These are phyloP conservation scores for Austrofundulus limnaeus DNA, from an alignment of 2,113 vertebrate species.

Conservation along the genomic window DNA sequence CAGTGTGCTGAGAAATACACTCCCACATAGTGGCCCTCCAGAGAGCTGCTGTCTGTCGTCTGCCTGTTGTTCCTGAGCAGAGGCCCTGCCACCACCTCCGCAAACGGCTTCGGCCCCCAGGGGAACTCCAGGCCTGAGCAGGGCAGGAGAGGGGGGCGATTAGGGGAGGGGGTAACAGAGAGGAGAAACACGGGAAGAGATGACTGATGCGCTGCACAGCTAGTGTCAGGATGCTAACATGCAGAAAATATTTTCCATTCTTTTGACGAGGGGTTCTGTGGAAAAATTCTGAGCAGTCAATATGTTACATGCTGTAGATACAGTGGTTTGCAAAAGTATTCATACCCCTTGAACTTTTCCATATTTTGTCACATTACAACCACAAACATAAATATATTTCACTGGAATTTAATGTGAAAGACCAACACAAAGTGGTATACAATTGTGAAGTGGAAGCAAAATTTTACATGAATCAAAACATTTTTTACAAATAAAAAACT, in stretches of 20 bases:
- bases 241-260: too few relatives aligned
- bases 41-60: slow-evolving; percentile 86
- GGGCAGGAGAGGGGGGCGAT: slow-evolving; percentile 2
- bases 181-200: background rate
- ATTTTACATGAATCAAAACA: too few relatives aligned
- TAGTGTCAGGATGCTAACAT: background rate
- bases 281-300: too few relatives aligned
- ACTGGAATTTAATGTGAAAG: too few relatives aligned
- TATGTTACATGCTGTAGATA: too few relatives aligned
- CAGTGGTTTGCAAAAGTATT: too few relatives aligned
- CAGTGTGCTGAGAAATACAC: slow-evolving; percentile 99
- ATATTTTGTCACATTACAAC: too few relatives aligned
- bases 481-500: too few relatives aligned
- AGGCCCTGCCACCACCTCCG: slow-evolving; percentile 93
- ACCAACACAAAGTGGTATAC: too few relatives aligned
- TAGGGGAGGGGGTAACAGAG: slow-evolving; percentile 9
- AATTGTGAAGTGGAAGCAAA: too few relatives aligned
- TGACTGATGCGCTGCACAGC: background rate
- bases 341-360: too few relatives aligned
- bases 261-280: background rate
- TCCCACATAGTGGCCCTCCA: slow-evolving; percentile 93
- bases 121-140: slow-evolving; percentile 94
- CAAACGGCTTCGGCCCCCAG: slow-evolving; percentile 98
- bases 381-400: too few relatives aligned
- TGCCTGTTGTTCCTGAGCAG: slow-evolving; percentile 90